Percentiles rank a stretch among this genome's conserved stretches.
phyloP scores from a whole-genome alignment of 2,888 invertebrate species.

The Ctena decussata region DNA sequence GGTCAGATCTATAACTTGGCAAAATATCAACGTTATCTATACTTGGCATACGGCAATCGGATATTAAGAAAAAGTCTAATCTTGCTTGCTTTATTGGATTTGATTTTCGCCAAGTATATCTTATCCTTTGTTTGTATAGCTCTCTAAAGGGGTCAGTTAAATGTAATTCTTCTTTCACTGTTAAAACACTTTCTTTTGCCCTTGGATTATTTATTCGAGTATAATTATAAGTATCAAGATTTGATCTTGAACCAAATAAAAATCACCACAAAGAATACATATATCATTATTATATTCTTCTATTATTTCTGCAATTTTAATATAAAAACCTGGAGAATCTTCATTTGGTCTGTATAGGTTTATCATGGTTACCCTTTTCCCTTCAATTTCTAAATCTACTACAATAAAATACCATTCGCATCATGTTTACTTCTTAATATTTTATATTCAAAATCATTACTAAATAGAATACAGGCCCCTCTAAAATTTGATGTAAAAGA shows the following conservation, averaged over 20 bases:
- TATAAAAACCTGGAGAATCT: constrained; percentile 8
- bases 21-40: neutral
- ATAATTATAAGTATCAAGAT: constrained; percentile 12
- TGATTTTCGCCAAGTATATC: constrained; percentile 18
- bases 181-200: neutral
- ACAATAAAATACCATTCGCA: neutral
- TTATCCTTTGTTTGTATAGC: neutral
- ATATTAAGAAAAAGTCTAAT: constrained; percentile 21
- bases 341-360: constrained; percentile 15
- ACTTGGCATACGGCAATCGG: neutral
- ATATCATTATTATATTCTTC: constrained; percentile 21
- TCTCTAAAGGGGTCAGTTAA: constrained; percentile 8
- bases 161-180: neutral
- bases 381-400: constrained; percentile 13
- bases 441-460: constrained; percentile 22
- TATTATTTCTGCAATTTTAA: neutral
- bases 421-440: constrained; percentile 4
- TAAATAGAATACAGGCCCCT: constrained; percentile 25
- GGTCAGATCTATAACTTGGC: too few species aligned
- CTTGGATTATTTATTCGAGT: constrained; percentile 1
- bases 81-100: constrained; percentile 23
- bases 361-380: neutral
- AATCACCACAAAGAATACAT: constrained; percentile 22
- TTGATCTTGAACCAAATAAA: constrained; percentile 10
- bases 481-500: constrained; percentile 29